phyloP scores from a whole-genome alignment of 2,888 invertebrate genomes.

The Sturmia bella region DNA sequence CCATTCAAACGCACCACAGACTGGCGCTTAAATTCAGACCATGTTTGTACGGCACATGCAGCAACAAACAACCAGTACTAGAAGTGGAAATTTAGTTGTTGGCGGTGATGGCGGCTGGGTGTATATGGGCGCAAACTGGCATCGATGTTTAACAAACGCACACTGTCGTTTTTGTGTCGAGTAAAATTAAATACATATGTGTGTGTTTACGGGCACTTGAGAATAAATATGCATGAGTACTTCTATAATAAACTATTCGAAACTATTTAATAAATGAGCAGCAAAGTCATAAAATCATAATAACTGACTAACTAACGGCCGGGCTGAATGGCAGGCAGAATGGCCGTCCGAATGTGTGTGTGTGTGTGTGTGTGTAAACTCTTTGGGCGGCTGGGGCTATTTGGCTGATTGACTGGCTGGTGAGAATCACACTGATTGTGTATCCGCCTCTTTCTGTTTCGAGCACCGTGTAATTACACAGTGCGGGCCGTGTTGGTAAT shows the following conservation, averaged over 20 bases:
- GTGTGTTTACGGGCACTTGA: constrained; percentile 11
- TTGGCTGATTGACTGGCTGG: constrained; percentile 49
- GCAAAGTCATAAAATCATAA: constrained; percentile 59
- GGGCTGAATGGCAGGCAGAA: constrained; percentile 3
- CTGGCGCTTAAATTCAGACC: constrained; percentile 62
- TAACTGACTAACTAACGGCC: constrained; percentile 9
- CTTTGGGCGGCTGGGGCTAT: constrained; percentile 23
- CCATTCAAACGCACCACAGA: constrained; percentile 21
- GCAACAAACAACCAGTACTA: constrained; percentile 1
- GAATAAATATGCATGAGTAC: constrained; percentile 15
- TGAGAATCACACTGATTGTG: constrained; percentile 58
- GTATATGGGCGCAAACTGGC: neutral
- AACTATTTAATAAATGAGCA: constrained; percentile 57
- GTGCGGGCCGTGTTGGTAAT: constrained; percentile 1
- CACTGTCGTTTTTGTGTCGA: too few species aligned
- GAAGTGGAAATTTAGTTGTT: constrained; percentile 1
- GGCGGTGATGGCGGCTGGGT: constrained; percentile 9
- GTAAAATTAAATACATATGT: neutral
- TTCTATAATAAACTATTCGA: constrained; percentile 40
- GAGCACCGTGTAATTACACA: constrained; percentile 42
- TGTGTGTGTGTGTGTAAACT: neutral
- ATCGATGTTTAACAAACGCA: constrained; percentile 16
- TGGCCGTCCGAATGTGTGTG: neutral
- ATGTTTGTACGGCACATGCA: constrained; percentile 36
- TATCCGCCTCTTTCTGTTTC: constrained; percentile 52